phyloP scores from a whole-genome alignment of 2,797 vertebrate genomes.

The Muscicapa striata region DNA sequence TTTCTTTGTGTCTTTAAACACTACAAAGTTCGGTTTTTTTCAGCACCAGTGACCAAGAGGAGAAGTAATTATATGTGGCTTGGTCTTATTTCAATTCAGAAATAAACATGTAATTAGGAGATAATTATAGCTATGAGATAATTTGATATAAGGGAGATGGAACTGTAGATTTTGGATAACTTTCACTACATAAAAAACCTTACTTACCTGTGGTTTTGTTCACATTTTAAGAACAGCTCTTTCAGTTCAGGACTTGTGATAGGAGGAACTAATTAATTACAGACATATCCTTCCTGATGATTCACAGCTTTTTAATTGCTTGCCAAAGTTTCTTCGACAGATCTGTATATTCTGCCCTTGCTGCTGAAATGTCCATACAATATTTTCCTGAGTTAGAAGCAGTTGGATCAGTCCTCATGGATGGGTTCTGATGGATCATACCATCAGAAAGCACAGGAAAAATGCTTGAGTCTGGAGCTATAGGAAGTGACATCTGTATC shows the following conservation, averaged over 20 bases:
- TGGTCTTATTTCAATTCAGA: background rate
- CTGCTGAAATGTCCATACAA: background rate
- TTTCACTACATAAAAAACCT: background rate
- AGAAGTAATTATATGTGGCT: constrained; percentile 9
- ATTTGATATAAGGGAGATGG: background rate
- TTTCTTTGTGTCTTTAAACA: background rate
- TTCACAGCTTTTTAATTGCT: background rate
- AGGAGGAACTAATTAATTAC: background rate
- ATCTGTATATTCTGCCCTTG: background rate
- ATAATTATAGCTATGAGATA: constrained; percentile 13
- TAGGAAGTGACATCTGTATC: background rate
- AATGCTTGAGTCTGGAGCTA: background rate
- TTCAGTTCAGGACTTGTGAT: background rate
- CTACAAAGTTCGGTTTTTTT: background rate
- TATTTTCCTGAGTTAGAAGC: background rate
- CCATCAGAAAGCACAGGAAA: background rate
- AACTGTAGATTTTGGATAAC: background rate
- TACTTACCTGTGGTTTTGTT: constrained; percentile 4
- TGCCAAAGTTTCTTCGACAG: background rate
- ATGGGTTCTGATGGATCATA: no score
- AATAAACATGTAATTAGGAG: constrained; percentile 22
- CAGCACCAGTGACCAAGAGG: constrained; percentile 2
- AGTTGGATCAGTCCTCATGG: background rate
- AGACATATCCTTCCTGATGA: background rate
- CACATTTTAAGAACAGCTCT: background rate